Evolutionary conservation across 2,113 vertebrate species (phyloP).

Genomic region (Corythoichthys intestinalis): DNA sequence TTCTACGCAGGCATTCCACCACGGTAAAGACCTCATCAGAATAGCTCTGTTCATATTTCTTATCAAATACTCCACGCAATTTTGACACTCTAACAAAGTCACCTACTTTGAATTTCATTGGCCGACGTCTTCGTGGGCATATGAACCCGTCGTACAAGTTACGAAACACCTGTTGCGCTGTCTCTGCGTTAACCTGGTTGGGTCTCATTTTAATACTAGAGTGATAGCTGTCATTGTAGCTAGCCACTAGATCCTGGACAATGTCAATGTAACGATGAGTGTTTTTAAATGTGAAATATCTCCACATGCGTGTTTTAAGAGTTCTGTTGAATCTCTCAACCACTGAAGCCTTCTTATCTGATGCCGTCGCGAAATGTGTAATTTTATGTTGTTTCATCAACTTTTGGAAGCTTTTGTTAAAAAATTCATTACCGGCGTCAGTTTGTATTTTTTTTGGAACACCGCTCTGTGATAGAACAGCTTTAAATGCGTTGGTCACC

Average conservation of each 20-base stretch:
- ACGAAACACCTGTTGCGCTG: no score
- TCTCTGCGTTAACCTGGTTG: no score
- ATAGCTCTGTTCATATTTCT: neutral
- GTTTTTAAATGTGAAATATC: no score
- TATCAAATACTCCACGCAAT: neutral
- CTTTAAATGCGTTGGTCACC: no score
- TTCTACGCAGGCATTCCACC: neutral
- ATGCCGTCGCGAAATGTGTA: neutral
- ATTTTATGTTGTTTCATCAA: neutral
- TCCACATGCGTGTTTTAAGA: neutral
- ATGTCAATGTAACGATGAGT: no score
- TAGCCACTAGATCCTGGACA: neutral
- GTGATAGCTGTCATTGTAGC: neutral
- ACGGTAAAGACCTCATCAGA: neutral
- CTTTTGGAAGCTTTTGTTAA: neutral
- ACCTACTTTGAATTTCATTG: neutral
- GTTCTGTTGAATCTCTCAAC: neutral
- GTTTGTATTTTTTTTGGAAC: neutral
- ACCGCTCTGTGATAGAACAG: neutral
- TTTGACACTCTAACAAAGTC: neutral
- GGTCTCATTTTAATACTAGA: no score
- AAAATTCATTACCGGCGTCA: neutral
- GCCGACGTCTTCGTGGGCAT: no score
- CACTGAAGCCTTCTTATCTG: neutral
- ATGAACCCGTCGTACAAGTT: no score